Conservation (phyloP, 2,797 vertebrate species). For the Anguilla marmorata region DNA sequence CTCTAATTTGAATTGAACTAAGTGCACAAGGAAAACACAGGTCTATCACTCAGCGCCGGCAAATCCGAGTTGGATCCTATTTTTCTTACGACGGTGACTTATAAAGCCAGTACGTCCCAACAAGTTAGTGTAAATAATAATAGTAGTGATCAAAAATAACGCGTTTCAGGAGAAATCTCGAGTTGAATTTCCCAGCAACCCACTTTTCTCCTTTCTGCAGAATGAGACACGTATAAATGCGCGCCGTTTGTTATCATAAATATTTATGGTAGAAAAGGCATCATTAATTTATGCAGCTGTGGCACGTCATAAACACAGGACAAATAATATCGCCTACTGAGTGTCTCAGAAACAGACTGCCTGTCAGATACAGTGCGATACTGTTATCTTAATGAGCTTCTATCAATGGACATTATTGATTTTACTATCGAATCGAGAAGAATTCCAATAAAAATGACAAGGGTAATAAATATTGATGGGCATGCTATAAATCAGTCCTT, state of each 20-base stretch:
- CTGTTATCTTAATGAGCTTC: not conserved
- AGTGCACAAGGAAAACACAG: not conserved
- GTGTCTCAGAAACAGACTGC: not conserved
- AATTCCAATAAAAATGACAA: not conserved
- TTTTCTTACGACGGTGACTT: not conserved
- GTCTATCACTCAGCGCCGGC: not conserved
- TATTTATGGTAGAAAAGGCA: not conserved
- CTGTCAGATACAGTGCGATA: not conserved
- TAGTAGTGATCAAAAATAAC: not conserved
- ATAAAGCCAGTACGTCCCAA: not conserved
- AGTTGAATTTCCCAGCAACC: not conserved
- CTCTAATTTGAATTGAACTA: not conserved
- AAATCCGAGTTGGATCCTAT: not conserved
- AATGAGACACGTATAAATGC: not conserved
- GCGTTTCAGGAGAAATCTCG: not conserved
- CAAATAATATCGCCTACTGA: not conserved
- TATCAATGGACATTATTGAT: not conserved
- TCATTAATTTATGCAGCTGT: not conserved
- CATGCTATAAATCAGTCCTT: not conserved
- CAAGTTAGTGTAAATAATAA: not conserved
- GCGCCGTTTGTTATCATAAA: not conserved
- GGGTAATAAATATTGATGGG: not conserved
- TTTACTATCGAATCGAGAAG: not conserved
- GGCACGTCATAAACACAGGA: not conserved
- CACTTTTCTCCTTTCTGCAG: not conserved